phyloP scores from a whole-genome alignment of 92 coral and sea anemone species.

The Epizoanthus stellaris region DNA sequence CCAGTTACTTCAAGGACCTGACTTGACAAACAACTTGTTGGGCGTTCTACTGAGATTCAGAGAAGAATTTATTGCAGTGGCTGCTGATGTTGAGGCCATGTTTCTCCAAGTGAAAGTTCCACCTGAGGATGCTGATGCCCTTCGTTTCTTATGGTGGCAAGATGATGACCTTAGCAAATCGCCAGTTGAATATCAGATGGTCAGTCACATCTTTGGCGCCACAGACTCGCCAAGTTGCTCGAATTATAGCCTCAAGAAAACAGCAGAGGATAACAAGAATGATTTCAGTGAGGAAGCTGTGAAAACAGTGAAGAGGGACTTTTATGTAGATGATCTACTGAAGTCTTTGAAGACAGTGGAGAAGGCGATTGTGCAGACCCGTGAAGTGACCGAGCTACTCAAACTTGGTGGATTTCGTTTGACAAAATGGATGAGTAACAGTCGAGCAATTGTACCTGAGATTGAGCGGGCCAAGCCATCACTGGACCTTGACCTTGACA shows the following conservation, averaged over 20 bases:
- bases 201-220: conserved; percentile 63
- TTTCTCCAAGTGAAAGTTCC: conserved; percentile 69
- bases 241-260: conserved; percentile 61
- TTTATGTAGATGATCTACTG: conserved; percentile 69
- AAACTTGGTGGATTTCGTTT: conserved; percentile 56
- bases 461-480: conserved; percentile 51
- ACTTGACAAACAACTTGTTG: conserved; percentile 65
- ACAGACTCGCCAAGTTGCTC: conserved; percentile 65
- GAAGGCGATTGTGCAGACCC: conserved; percentile 50
- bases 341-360: conserved; percentile 59
- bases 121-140: conserved; percentile 68
- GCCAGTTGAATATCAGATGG: conserved; percentile 61
- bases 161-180: conserved; percentile 39
- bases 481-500: conserved; percentile 60
- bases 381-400: conserved; percentile 54
- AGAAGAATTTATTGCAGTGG: conserved; percentile 64
- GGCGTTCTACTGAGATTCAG: conserved; percentile 67
- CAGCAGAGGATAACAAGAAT: conserved; percentile 64
- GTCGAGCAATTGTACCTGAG: conserved; percentile 50
- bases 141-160: conserved; percentile 74
- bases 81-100: conserved; percentile 71
- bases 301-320: conserved; percentile 58
- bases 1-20: conserved; percentile 70
- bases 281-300: conserved; percentile 58
- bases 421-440: conserved; percentile 62